phyloP scores from a whole-genome alignment of 2,888 invertebrate species.

The Tetranychus truncatus region DNA sequence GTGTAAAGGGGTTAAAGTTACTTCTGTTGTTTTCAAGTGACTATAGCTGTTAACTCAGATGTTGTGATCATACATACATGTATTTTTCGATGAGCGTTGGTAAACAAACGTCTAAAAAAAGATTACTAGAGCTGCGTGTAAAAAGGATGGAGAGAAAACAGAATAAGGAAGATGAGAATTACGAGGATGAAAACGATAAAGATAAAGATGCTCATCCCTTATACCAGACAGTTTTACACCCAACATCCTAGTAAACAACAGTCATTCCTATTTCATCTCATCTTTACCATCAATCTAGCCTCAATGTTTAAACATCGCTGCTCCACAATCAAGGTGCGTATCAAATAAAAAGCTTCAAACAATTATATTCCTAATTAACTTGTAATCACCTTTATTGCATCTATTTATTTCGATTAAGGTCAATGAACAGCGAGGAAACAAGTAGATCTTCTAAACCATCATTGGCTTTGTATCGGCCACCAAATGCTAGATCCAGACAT shows the following conservation, averaged over 20 bases:
- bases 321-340: neutral
- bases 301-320: neutral
- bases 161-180: neutral
- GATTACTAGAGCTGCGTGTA: neutral
- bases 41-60: neutral
- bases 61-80: neutral
- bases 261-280: too few relatives aligned
- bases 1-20: too few relatives aligned
- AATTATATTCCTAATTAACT: neutral
- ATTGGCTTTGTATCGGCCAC: slow-evolving; percentile 19
- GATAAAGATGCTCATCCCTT: neutral
- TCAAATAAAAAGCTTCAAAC: neutral
- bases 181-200: neutral
- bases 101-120: slow-evolving; percentile 1
- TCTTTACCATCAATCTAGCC: neutral
- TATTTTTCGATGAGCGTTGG: neutral
- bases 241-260: neutral
- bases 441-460: slow-evolving; percentile 12
- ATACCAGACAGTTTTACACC: neutral
- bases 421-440: slow-evolving; percentile 12
- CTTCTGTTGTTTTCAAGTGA: neutral
- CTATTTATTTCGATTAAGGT: neutral
- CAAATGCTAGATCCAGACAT: slow-evolving; percentile 14
- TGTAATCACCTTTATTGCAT: neutral
- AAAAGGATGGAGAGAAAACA: neutral